Evolutionary conservation across 2,113 vertebrate genomes (phyloP).

Genomic region (Pomatorhinus ruficollis): DNA sequence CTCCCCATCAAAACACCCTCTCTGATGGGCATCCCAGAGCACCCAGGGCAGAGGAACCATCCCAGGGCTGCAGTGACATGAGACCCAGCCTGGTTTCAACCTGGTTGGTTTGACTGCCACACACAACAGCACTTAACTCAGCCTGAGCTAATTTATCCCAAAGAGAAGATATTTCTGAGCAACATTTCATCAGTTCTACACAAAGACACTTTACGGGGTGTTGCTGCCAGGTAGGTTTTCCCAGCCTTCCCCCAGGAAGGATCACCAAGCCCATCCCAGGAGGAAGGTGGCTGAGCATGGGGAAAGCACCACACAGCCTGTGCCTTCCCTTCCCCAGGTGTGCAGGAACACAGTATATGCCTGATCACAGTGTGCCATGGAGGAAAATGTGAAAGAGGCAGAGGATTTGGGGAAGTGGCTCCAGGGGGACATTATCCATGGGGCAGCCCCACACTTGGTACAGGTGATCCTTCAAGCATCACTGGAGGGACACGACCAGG

Average conservation of each 20-base stretch:
- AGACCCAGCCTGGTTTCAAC: not conserved
- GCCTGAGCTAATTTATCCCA: not conserved
- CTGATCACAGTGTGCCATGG: accelerated
- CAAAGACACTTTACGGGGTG: not conserved
- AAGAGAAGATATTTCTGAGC: not conserved
- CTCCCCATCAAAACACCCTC: not conserved
- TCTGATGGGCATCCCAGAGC: not conserved
- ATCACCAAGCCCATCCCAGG: accelerated
- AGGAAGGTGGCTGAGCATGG: not conserved
- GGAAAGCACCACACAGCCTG: not conserved
- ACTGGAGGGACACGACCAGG: not conserved
- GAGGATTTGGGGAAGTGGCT: not conserved
- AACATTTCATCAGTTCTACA: not conserved
- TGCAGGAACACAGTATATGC: not conserved
- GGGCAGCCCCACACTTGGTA: not conserved
- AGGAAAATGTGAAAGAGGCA: not conserved
- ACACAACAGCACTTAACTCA: not conserved
- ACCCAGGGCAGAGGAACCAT: not conserved
- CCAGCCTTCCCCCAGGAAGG: not conserved
- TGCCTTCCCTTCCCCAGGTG: not conserved
- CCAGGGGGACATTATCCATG: not conserved
- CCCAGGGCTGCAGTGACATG: not conserved
- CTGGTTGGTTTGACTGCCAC: not conserved
- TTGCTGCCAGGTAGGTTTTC: not conserved
- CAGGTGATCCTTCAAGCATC: not conserved